phyloP scores from a whole-genome alignment of 2,797 vertebrate genomes.

The Hybognathus amarus region DNA sequence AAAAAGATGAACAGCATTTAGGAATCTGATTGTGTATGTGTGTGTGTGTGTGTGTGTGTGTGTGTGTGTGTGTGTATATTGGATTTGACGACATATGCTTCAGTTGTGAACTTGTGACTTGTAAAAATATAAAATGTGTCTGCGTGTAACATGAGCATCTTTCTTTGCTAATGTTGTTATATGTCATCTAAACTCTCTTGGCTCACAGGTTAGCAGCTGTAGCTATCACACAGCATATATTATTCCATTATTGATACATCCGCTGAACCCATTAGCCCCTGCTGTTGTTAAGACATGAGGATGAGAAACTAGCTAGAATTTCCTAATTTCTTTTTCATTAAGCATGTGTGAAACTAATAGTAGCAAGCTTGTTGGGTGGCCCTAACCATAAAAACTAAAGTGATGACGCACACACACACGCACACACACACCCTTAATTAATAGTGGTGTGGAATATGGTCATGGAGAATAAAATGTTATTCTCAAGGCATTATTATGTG shows the following conservation, averaged over 20 bases:
- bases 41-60: too few relatives aligned
- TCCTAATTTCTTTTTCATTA: neutral
- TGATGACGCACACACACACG: neutral
- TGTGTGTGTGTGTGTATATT: too few relatives aligned
- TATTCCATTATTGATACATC: conserved; percentile 16
- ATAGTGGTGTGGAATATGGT: too few relatives aligned
- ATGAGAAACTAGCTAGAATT: conserved; percentile 6
- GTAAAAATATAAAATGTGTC: neutral
- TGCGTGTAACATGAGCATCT: neutral
- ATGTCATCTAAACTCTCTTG: neutral
- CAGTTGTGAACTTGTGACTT: neutral
- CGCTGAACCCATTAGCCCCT: conserved; percentile 25
- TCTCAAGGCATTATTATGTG: too few relatives aligned
- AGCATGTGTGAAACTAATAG: conserved; percentile 15
- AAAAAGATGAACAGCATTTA: neutral
- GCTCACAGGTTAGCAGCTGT: conserved; percentile 23
- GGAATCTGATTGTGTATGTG: too few relatives aligned
- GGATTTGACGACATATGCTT: too few relatives aligned
- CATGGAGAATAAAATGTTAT: too few relatives aligned
- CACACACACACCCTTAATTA: too few relatives aligned
- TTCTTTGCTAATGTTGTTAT: neutral
- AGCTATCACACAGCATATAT: neutral
- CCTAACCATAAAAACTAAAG: neutral
- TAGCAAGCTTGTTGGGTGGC: neutral
- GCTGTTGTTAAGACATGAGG: conserved; percentile 18